A percentile compares a stretch with the other conserved stretches of the same genome.
These are phyloP conservation scores for Thereva unica DNA, from an alignment of 2,888 invertebrate species.

Conservation along the genomic window DNA sequence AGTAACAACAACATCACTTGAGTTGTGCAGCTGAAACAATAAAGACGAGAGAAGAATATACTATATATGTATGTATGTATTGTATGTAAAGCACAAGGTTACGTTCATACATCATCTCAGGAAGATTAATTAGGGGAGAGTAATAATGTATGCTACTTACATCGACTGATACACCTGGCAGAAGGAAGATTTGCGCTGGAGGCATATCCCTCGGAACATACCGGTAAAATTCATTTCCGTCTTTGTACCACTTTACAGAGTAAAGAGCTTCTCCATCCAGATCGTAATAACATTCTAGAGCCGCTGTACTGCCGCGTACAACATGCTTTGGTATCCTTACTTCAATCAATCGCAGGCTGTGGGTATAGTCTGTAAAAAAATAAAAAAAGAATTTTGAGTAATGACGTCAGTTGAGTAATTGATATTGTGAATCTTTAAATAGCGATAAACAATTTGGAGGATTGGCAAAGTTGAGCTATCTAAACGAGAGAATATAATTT, in stretches of 20 bases:
- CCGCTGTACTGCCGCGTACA: conserved; percentile 74
- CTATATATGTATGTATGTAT: not conserved
- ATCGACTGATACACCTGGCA: conserved; percentile 83
- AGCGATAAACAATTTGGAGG: not conserved
- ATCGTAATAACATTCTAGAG: conserved; percentile 81
- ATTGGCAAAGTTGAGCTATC: not conserved
- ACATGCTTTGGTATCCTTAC: conserved; percentile 81
- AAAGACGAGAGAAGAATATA: not conserved
- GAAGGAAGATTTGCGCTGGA: conserved; percentile 74
- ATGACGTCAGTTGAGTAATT: conserved; percentile 26
- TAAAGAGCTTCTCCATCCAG: conserved; percentile 81
- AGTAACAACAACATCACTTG: conserved; percentile 68
- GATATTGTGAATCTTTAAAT: not conserved
- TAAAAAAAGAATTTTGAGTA: conserved; percentile 15
- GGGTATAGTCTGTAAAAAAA: conserved; percentile 58
- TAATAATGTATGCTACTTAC: conserved; percentile 65
- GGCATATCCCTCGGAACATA: conserved; percentile 83
- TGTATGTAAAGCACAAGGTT: too few species aligned
- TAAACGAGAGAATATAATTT: too few species aligned
- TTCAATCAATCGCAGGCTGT: conserved; percentile 72
- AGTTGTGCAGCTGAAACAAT: conserved; percentile 65
- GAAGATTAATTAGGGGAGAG: not conserved
- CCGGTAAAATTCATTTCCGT: conserved; percentile 86
- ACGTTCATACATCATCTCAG: too few species aligned
- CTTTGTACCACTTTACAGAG: conserved; percentile 92